Evolutionary conservation across 30 jellyfish, hydroid and myxozoan species (phyloP), one percentile per base, ranked within the genome.

Genomic region (Turritopsis rubra): DNA sequence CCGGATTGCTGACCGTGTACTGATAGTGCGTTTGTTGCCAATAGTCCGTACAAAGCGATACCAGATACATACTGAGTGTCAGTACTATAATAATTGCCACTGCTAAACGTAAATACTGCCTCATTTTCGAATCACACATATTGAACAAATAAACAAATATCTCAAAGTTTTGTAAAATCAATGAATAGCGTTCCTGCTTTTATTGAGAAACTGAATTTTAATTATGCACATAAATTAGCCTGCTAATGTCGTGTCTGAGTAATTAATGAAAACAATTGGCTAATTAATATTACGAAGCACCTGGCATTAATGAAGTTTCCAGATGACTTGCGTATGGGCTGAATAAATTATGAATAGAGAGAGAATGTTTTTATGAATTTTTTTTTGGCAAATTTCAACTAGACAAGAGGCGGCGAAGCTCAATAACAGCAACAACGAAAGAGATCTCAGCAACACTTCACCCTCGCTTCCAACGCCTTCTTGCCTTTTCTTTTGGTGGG

Each of bases 11-110:
- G 70, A 76, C 52, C 1, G 79, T 79, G 65, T 79, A 87, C 29
- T 90, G 75, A 88, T 90, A 90, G 28, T 71, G 77, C 16, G 97
- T 91, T 72, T 53, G 73, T 66, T 91, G 97, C 97, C 97, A 91
- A 73, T 81, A 75, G 65, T 91, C 97, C 52, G 95, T 91, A 24
- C 95, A 82, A 21, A 89, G 85, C 0, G 95, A 81, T 18, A 91
- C 83, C 19, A 87, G 66, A 71, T 80, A 86, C 92, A 91, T 87
- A 81, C 84, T 52, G 89, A 86, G 75, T 19, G 90, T 84, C 18
- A 86, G 26, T 54, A 89, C 84, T n/a, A 81, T 83, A 8, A 87
- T 72, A 18, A 91, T 75, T 66, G 90, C 24, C 0, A 80, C 87
- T n/a, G 83, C 9, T n/a, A 80, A 24, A 13, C 87, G 83, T 24